A percentile compares a stretch with the other conserved stretches of the same genome.
Conservation (phyloP, 2,888 invertebrate species). For the Phanerotoma sp. region DNA sequence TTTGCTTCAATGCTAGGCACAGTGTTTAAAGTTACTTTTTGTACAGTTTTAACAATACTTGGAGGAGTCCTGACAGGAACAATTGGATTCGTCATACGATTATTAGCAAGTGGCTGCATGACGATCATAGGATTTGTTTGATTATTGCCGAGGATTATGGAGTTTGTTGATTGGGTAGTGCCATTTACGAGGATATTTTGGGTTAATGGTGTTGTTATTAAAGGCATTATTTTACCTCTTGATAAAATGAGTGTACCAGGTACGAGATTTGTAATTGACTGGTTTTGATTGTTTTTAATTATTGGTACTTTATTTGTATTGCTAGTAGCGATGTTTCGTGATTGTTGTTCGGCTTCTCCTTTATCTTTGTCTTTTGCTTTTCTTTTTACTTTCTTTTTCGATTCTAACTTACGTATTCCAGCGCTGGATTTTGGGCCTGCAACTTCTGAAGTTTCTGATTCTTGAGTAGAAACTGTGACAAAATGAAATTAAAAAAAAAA, state of each 20-base stretch:
- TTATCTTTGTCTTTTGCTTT: conserved; percentile 35
- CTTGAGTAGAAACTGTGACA: conserved; percentile 26
- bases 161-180: conserved; percentile 44
- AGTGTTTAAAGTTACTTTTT: conserved; percentile 48
- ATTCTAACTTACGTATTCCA: conserved; percentile 33
- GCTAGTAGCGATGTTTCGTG: too few relatives aligned
- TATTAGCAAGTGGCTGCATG: conserved; percentile 48
- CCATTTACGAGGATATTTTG: conserved; percentile 53
- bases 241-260: conserved; percentile 52
- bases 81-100: conserved; percentile 46
- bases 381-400: conserved; percentile 43
- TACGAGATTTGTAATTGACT: conserved; percentile 41
- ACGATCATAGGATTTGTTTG: conserved; percentile 55
- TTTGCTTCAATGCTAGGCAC: conserved; percentile 46
- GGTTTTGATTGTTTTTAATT: conserved; percentile 35
- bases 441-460: conserved; percentile 11
- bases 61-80: conserved; percentile 48
- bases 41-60: conserved; percentile 48
- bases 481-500: too few relatives aligned
- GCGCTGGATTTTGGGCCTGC: conserved; percentile 33
- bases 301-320: conserved; percentile 30
- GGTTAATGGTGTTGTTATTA: conserved; percentile 49
- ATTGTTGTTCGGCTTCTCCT: too few relatives aligned
- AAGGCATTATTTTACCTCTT: conserved; percentile 52
- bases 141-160: conserved; percentile 51